Conservation (phyloP, 2,888 invertebrate genomes). For the Dromius quadrimaculatus region DNA sequence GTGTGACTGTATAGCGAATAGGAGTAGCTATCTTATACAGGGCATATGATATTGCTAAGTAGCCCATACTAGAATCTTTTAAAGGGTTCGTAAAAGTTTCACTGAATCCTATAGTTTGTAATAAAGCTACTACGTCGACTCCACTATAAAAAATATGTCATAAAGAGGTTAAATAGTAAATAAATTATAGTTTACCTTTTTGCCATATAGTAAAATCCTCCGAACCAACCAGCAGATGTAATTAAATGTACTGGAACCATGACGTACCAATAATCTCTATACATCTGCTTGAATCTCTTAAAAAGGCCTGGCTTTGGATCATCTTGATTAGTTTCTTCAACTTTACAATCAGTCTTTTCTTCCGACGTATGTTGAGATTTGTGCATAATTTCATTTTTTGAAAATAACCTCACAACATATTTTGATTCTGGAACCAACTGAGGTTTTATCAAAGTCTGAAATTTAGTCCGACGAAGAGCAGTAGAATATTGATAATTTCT, state of each 20-base stretch:
- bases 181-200: constrained; percentile 74
- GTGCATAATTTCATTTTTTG: background rate
- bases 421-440: constrained; percentile 13
- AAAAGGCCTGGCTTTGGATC: constrained; percentile 74
- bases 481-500: constrained; percentile 2
- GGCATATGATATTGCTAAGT: constrained; percentile 89
- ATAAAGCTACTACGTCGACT: constrained; percentile 84
- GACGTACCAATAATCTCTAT: constrained; percentile 97
- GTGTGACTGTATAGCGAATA: constrained; percentile 89
- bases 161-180: constrained; percentile 5
- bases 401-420: constrained; percentile 18
- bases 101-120: constrained; percentile 83
- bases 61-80: constrained; percentile 85
- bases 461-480: background rate
- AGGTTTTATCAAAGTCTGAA: background rate
- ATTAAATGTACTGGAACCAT: constrained; percentile 91
- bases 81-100: constrained; percentile 83
- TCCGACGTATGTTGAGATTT: too few relatives aligned
- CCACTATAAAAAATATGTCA: constrained; percentile 77
- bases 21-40: constrained; percentile 95
- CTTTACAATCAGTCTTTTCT: background rate
- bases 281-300: constrained; percentile 89
- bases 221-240: constrained; percentile 91
- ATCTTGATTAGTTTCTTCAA: background rate
- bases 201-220: constrained; percentile 86